Percentiles rank a stretch among this genome's conserved stretches.
Conservation (phyloP, 2,113 vertebrate genomes). For the Poicephalus gulielmi region DNA sequence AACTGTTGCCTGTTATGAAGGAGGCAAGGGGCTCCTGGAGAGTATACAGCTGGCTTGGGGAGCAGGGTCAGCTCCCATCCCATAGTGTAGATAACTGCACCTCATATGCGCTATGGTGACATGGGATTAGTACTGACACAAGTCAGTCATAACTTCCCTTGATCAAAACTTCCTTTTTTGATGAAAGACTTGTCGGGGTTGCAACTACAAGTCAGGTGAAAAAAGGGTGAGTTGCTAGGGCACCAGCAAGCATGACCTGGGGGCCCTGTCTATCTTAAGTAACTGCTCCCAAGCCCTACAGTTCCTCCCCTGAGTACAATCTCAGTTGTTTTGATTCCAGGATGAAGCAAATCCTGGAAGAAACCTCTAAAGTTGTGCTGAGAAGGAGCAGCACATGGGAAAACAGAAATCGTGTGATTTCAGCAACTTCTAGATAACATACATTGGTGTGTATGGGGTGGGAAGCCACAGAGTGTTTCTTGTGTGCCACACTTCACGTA, state of each 20-base stretch:
- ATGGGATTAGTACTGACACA: neutral
- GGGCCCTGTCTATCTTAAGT: neutral
- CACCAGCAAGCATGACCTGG: neutral
- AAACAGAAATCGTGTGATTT: neutral
- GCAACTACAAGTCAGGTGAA: neutral
- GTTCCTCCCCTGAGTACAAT: neutral
- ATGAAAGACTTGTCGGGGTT: neutral
- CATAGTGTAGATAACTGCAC: neutral
- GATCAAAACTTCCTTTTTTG: neutral
- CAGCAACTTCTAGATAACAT: neutral
- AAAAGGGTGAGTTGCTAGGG: neutral
- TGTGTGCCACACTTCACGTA: neutral
- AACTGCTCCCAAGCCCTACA: neutral
- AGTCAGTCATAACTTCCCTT: neutral
- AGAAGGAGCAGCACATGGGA: neutral
- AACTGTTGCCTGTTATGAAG: neutral
- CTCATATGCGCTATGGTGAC: fast-evolving
- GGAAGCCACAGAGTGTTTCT: neutral
- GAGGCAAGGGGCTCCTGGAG: neutral
- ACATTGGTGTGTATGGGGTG: fast-evolving
- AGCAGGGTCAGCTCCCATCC: neutral
- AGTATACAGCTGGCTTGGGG: neutral
- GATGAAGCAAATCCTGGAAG: neutral
- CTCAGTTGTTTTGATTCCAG: neutral
- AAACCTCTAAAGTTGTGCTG: neutral